Evolutionary conservation across 2,888 invertebrate species (phyloP).

Genomic region (Theretra japonica): DNA sequence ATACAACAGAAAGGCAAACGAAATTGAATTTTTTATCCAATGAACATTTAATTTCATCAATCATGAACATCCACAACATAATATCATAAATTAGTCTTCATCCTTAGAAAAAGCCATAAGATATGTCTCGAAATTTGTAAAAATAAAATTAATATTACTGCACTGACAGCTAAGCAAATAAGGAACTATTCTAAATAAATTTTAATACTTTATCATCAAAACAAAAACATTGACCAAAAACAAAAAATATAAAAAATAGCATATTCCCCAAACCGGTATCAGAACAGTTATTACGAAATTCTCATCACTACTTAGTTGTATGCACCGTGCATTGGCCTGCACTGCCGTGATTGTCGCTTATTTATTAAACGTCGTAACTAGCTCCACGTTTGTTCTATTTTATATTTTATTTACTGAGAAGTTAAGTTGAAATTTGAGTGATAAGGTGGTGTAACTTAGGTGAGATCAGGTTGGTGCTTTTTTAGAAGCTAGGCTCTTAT

Average conservation of each 20-base stretch:
- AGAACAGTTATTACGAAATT: conserved; percentile 43
- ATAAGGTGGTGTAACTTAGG: conserved; percentile 17
- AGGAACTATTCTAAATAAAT: too few species aligned
- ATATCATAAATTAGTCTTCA: too few species aligned
- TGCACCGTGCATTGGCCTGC: conserved; percentile 85
- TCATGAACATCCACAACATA: too few species aligned
- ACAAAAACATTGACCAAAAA: background rate
- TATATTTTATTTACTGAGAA: conserved; percentile 18
- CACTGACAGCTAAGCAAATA: too few species aligned
- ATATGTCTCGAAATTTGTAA: too few species aligned
- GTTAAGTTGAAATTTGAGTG: conserved; percentile 38
- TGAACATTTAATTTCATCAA: too few species aligned
- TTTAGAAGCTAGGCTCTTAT: conserved; percentile 81
- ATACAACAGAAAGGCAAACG: too few species aligned
- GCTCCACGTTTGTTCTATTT: conserved; percentile 39
- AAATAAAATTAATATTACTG: too few species aligned
- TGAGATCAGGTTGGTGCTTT: conserved; percentile 50
- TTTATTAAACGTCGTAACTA: conserved; percentile 54
- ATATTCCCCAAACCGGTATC: conserved; percentile 45
- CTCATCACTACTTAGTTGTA: conserved; percentile 82
- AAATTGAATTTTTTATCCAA: too few species aligned
- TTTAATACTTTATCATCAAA: background rate
- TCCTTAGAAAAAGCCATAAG: too few species aligned
- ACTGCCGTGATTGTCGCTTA: conserved; percentile 62
- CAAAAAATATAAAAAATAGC: conserved; percentile 32